phyloP scores from a whole-genome alignment of 92 coral and sea anemone species.

The Paragorgia papillata region DNA sequence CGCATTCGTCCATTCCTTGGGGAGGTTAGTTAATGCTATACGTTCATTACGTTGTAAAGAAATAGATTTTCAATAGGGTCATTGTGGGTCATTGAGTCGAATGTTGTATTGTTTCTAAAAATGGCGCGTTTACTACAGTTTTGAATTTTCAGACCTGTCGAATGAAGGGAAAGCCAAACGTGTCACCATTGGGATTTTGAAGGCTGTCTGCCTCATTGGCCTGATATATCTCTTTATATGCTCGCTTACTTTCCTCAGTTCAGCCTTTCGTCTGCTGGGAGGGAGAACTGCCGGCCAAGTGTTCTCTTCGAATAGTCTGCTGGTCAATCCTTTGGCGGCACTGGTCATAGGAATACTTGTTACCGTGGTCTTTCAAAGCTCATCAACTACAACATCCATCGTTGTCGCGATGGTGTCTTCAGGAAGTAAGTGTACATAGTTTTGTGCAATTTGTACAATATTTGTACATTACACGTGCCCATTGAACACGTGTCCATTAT shows the following conservation, averaged over 20 bases:
- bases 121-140: conserved; percentile 34
- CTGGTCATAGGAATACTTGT: conserved; percentile 60
- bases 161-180: conserved; percentile 40
- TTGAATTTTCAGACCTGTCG: conserved; percentile 29
- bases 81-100: no score
- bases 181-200: conserved; percentile 13
- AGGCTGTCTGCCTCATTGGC: conserved; percentile 45
- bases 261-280: conserved; percentile 61
- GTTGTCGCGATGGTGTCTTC: conserved; percentile 49
- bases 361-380: conserved; percentile 49
- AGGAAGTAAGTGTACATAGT: conserved; percentile 46
- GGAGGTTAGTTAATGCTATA: conserved; percentile 15
- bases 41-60: neutral
- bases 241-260: conserved; percentile 58
- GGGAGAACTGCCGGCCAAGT: conserved; percentile 65
- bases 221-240: conserved; percentile 60
- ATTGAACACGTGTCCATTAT: no score
- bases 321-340: conserved; percentile 57
- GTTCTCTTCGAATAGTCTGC: conserved; percentile 43
- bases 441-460: neutral
- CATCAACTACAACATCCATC: conserved; percentile 45
- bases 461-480: no score
- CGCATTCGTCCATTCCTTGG: conserved; percentile 28
- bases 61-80: no score
- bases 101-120: no score